These are phyloP conservation scores for Epizoanthus rinbou DNA, from an alignment of 92 coral and sea anemone genomes.

Conservation along the genomic window DNA sequence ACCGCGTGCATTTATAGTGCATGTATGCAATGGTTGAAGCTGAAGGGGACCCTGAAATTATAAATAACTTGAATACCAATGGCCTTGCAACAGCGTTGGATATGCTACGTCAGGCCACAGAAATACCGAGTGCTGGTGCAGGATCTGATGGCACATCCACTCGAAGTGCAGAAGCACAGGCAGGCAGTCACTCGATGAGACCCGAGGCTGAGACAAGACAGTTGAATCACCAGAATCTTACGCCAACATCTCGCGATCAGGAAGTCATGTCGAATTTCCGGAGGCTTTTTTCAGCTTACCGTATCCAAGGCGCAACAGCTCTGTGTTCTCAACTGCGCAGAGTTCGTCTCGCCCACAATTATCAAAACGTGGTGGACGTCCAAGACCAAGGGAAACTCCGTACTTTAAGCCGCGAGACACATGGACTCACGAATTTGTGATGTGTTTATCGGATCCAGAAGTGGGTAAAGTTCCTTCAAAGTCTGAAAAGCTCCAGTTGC, in stretches of 20 bases:
- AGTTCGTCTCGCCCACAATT: too few relatives aligned
- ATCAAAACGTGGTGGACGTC: too few relatives aligned
- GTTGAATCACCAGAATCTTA: slow-evolving; percentile 3
- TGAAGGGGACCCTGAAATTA: slow-evolving; percentile 5
- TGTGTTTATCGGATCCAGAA: slow-evolving; percentile 34
- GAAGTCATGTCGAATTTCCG: too few relatives aligned
- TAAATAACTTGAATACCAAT: background rate
- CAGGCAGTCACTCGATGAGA: slow-evolving; percentile 11
- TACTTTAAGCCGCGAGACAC: slow-evolving; percentile 28
- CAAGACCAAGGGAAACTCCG: too few relatives aligned
- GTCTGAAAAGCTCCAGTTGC: slow-evolving; percentile 39
- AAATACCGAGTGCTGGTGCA: slow-evolving; percentile 7
- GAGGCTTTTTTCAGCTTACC: too few relatives aligned
- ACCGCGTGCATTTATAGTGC: too few relatives aligned
- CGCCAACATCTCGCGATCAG: background rate
- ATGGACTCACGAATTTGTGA: slow-evolving; percentile 50
- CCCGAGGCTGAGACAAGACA: slow-evolving; percentile 17
- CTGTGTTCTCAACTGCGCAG: background rate
- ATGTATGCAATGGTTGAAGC: background rate
- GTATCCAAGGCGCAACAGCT: background rate
- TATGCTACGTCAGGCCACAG: slow-evolving; percentile 7
- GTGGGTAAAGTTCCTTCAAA: slow-evolving; percentile 34
- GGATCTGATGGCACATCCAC: background rate
- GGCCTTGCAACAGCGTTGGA: background rate
- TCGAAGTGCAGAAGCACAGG: slow-evolving; percentile 12